Evolutionary conservation across 30 jellyfish, hydroid and myxozoan genomes (phyloP).

Genomic region (Hydractinia echinata): DNA sequence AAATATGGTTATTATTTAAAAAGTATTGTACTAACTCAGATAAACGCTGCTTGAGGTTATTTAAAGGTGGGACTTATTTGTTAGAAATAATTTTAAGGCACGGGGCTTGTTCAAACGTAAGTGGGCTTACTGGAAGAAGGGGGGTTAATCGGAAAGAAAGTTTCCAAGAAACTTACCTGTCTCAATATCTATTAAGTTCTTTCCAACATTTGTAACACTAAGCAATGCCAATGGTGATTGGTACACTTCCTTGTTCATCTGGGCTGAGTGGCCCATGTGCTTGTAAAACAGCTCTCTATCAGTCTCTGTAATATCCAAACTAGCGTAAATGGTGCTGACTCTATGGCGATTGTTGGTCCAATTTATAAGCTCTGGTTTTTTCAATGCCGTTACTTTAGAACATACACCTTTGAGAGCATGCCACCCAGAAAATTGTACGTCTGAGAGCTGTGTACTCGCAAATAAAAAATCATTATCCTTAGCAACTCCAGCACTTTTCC

Average conservation of each 20-base stretch:
- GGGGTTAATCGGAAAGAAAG: too few species aligned
- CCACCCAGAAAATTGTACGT: slow-evolving; percentile 12
- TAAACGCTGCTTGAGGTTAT: too few species aligned
- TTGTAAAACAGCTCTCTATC: slow-evolving; percentile 4
- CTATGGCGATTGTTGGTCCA: slow-evolving; percentile 5
- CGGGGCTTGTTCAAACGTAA: too few species aligned
- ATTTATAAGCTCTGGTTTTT: slow-evolving; percentile 2
- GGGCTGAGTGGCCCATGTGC: slow-evolving; percentile 12
- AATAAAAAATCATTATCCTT: not conserved
- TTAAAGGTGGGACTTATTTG: too few species aligned
- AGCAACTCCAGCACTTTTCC: slow-evolving; percentile 11
- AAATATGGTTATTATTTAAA: too few species aligned
- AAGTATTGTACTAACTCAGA: too few species aligned
- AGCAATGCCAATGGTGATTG: slow-evolving; percentile 19
- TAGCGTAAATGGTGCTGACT: slow-evolving; percentile 9
- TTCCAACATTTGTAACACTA: slow-evolving; percentile 16
- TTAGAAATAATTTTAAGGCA: too few species aligned
- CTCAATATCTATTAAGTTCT: not conserved
- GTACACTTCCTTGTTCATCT: not conserved
- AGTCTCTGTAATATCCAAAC: slow-evolving; percentile 3
- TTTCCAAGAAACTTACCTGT: not conserved
- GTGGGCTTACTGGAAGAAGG: too few species aligned
- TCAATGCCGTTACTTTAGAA: slow-evolving; percentile 1
- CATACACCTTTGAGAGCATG: slow-evolving; percentile 13
- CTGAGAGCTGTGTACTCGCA: slow-evolving; percentile 17